Evolutionary conservation across 2,113 vertebrate genomes (phyloP).

Genomic region (Oxyruncus cristatus): DNA sequence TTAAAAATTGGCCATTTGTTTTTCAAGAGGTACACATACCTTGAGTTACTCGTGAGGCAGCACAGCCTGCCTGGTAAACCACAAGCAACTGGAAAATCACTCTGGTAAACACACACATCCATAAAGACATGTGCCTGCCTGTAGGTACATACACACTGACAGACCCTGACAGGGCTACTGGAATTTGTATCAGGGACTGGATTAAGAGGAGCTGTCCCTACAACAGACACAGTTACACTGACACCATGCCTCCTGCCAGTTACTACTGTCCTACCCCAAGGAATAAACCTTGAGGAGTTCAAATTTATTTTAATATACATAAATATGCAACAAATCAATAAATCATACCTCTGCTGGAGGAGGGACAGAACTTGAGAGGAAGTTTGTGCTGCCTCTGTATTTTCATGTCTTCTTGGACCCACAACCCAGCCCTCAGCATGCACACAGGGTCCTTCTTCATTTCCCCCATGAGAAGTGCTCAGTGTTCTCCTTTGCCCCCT

Average conservation of each 20-base stretch:
- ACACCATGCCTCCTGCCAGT: neutral
- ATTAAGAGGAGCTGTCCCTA: neutral
- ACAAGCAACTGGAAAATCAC: neutral
- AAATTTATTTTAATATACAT: neutral
- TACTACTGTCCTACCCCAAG: neutral
- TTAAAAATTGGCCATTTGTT: neutral
- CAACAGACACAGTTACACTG: neutral
- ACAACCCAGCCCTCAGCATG: neutral
- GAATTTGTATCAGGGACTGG: neutral
- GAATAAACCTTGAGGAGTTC: neutral
- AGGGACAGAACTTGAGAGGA: neutral
- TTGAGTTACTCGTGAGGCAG: neutral
- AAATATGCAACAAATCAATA: neutral
- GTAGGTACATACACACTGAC: too few relatives aligned
- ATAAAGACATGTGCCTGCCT: neutral
- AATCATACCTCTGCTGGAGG: neutral
- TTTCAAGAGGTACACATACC: neutral
- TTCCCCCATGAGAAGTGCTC: neutral
- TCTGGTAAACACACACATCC: neutral
- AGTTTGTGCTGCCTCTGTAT: neutral
- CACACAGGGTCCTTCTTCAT: neutral
- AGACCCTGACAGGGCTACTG: fast-evolving
- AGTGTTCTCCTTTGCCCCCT: neutral
- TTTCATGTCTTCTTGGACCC: neutral
- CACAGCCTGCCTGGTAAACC: neutral